Percentiles rank a stretch among this genome's conserved stretches.
Conservation (phyloP, 2,888 invertebrate species). For the Netelia fuscicornis region DNA sequence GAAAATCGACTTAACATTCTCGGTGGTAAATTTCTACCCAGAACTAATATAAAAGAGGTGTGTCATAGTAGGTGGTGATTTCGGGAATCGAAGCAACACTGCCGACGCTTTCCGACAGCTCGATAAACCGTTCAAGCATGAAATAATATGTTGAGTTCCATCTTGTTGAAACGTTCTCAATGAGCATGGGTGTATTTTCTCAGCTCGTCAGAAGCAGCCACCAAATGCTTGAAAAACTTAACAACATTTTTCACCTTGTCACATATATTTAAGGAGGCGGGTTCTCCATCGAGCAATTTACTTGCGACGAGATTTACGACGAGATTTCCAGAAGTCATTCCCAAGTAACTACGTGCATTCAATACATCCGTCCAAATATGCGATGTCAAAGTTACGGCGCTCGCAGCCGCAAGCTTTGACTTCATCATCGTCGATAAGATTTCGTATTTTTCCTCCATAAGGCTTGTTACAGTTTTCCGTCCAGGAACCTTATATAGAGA, state of each 20-base stretch:
- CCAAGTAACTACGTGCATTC: slow-evolving; percentile 52
- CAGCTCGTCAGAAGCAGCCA: slow-evolving; percentile 59
- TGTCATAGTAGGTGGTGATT: slow-evolving; percentile 46
- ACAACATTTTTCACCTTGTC: slow-evolving; percentile 59
- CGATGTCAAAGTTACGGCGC: slow-evolving; percentile 56
- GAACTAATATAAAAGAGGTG: no score
- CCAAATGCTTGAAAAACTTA: slow-evolving; percentile 62
- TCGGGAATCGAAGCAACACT: slow-evolving; percentile 60
- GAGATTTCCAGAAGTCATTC: slow-evolving; percentile 27
- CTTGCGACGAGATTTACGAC: slow-evolving; percentile 29
- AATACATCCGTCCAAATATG: slow-evolving; percentile 68
- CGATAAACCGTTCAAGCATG: slow-evolving; percentile 66
- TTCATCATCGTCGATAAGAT: slow-evolving; percentile 44
- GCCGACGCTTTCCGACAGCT: slow-evolving; percentile 41
- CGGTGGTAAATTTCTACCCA: no score
- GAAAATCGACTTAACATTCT: no score
- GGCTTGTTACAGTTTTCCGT: slow-evolving; percentile 45
- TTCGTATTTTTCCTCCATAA: slow-evolving; percentile 48
- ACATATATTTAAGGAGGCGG: slow-evolving; percentile 21
- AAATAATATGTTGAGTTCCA: slow-evolving; percentile 71
- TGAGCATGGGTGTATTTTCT: slow-evolving; percentile 44
- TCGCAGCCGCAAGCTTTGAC: slow-evolving; percentile 41
- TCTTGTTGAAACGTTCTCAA: slow-evolving; percentile 65
- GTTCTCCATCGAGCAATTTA: slow-evolving; percentile 14
- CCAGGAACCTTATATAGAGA: slow-evolving; percentile 56